phyloP scores from a whole-genome alignment of 2,797 vertebrate genomes.

The Echeneis naucrates region DNA sequence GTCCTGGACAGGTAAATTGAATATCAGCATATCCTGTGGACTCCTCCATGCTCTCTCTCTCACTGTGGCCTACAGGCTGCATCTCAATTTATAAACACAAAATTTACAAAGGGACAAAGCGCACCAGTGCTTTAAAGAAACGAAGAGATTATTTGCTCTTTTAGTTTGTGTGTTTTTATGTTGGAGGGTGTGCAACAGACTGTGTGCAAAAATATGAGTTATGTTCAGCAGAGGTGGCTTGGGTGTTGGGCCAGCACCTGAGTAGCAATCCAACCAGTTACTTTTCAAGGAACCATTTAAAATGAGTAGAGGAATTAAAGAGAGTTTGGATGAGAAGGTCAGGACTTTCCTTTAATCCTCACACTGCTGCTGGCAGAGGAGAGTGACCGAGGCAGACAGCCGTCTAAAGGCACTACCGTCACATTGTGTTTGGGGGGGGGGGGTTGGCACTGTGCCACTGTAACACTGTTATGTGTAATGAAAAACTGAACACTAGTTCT shows the following conservation, averaged over 20 bases:
- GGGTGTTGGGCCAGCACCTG: conserved; percentile 33
- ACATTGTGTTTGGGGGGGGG: conserved; percentile 15
- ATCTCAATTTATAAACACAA: conserved; percentile 3
- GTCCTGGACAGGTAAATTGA: conserved; percentile 52
- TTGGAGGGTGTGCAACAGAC: neutral
- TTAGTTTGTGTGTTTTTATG: neutral
- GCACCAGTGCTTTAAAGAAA: neutral
- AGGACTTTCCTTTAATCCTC: conserved; percentile 76
- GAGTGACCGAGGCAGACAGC: conserved; percentile 40
- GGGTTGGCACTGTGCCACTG: conserved; percentile 24
- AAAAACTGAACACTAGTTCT: conserved; percentile 19
- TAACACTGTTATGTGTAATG: conserved; percentile 13
- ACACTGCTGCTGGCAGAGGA: conserved; percentile 55
- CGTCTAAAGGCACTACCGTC: conserved; percentile 27
- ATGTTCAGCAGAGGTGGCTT: neutral
- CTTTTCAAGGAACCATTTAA: conserved; percentile 67
- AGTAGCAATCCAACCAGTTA: conserved; percentile 62
- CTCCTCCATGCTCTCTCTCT: conserved; percentile 11
- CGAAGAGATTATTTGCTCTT: no score
- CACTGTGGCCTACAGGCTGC: conserved; percentile 8
- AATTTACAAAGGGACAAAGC: neutral
- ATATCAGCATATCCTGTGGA: conserved; percentile 61
- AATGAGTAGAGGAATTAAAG: conserved; percentile 55
- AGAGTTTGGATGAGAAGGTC: conserved; percentile 63
- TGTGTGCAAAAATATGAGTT: neutral